Evolutionary conservation across 2,113 vertebrate genomes (phyloP).

Genomic region (Polypterus bichir): DNA sequence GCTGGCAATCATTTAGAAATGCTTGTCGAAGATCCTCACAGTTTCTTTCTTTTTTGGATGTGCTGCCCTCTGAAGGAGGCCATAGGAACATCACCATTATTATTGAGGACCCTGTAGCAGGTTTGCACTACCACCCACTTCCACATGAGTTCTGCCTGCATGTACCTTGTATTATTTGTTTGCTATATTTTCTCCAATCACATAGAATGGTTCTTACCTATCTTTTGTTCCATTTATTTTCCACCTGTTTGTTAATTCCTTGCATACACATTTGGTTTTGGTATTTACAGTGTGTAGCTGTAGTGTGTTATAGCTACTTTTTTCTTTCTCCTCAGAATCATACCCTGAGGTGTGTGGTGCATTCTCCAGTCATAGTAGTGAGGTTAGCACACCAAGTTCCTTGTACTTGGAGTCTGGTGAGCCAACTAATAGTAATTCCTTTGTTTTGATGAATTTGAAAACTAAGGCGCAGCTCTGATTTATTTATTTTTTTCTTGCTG

Average conservation of each 20-base stretch:
- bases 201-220: too few relatives aligned
- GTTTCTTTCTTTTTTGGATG: constrained; percentile 2
- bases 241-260: not conserved
- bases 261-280: too few relatives aligned
- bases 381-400: constrained; percentile 54
- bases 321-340: constrained; percentile 47
- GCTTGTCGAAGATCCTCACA: constrained; percentile 1
- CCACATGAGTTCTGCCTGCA: too few relatives aligned
- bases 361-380: constrained; percentile 51
- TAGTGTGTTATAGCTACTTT: not conserved
- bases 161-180: too few relatives aligned
- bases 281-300: too few relatives aligned
- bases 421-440: constrained; percentile 19
- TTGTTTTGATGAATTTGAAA: not conserved
- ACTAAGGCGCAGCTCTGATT: not conserved
- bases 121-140: constrained; percentile 49
- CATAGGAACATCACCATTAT: constrained; percentile 95
- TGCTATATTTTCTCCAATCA: too few relatives aligned
- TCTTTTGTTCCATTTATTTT: not conserved
- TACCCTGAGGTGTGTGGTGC: constrained; percentile 38
- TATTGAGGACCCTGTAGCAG: constrained; percentile 95
- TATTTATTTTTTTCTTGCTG: not conserved
- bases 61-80: constrained; percentile 43
- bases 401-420: constrained; percentile 74
- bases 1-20: not conserved